Evolutionary conservation across 2,113 vertebrate genomes (phyloP).

Genomic region (Petaurus breviceps): DNA sequence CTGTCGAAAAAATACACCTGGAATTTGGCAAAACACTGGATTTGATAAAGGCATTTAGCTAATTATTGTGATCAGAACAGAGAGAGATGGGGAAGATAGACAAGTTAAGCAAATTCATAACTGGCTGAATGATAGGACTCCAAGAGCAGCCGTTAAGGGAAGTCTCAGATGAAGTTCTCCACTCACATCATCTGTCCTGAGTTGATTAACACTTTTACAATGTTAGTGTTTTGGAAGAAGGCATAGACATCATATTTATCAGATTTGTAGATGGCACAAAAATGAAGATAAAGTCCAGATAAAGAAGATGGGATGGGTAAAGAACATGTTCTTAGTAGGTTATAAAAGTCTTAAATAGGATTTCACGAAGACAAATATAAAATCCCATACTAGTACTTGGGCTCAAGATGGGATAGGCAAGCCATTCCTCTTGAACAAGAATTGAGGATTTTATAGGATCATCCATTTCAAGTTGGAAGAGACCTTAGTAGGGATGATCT

Average conservation of each 20-base stretch:
- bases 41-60: neutral
- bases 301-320: neutral
- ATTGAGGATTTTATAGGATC: neutral
- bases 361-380: neutral
- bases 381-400: neutral
- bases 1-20: neutral
- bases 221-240: neutral
- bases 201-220: neutral
- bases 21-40: neutral
- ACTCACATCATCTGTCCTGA: neutral
- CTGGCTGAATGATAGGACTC: neutral
- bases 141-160: neutral
- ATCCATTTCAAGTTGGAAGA: neutral
- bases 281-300: neutral
- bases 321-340: neutral
- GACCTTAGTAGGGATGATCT: neutral
- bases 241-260: neutral
- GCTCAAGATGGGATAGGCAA: neutral
- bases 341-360: neutral
- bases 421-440: neutral
- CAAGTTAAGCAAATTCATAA: neutral
- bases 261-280: neutral
- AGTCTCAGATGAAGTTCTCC: neutral
- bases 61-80: neutral
- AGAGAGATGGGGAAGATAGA: neutral